Evolutionary conservation across 92 coral and sea anemone species (phyloP).

Genomic region (Porites lobata): DNA sequence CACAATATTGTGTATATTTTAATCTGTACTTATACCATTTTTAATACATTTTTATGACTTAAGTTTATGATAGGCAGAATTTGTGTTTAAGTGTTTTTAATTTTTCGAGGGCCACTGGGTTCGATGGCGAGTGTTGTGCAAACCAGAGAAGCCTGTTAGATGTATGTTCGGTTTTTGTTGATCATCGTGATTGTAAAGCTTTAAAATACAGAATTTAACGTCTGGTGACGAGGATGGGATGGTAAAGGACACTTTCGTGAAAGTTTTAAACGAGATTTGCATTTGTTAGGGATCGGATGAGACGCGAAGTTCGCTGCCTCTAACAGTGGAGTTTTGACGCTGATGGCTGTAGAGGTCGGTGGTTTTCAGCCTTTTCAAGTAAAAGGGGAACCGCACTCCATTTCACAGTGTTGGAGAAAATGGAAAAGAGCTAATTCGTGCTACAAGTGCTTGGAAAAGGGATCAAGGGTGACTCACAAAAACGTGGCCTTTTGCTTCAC

Average conservation of each 20-base stretch:
- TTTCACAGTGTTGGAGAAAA: slow-evolving; percentile 50
- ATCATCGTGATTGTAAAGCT: no score
- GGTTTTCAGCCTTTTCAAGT: slow-evolving; percentile 37
- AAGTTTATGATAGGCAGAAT: no score
- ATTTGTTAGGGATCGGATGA: slow-evolving; percentile 4
- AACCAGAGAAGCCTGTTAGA: not conserved
- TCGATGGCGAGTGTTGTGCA: not conserved
- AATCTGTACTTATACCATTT: no score
- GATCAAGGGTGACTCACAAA: slow-evolving; percentile 38
- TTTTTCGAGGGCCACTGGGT: not conserved
- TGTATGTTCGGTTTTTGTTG: not conserved
- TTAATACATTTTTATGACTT: no score
- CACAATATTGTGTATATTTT: no score
- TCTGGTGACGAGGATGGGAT: slow-evolving; percentile 46
- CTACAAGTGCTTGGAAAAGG: slow-evolving; percentile 46
- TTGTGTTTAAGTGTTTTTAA: no score
- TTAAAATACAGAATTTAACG: not conserved
- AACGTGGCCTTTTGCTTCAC: slow-evolving; percentile 51
- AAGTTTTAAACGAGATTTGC: not conserved
- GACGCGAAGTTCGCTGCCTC: not conserved
- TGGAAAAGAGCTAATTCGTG: slow-evolving; percentile 56
- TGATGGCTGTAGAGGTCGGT: slow-evolving; percentile 28
- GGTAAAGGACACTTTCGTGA: not conserved
- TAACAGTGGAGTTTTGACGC: slow-evolving; percentile 5
- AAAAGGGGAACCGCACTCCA: slow-evolving; percentile 45